Percentiles rank a stretch among this genome's conserved stretches.
Evolutionary conservation across 2,113 vertebrate species (phyloP).

Genomic region (Nerophis lumbriciformis): DNA sequence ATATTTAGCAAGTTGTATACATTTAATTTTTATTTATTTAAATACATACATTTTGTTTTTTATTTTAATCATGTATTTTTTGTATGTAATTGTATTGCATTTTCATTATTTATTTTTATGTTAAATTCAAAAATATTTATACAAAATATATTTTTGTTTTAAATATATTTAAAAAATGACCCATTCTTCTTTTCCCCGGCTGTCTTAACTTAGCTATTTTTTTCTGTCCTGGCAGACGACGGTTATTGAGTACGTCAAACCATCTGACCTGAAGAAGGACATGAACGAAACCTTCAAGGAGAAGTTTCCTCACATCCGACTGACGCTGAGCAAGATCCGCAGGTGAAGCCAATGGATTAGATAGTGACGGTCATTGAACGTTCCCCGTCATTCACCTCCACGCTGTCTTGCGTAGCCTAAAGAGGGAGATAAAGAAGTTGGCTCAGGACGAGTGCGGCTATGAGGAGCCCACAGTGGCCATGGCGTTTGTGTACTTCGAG

Average conservation of each 20-base stretch:
- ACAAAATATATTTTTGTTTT: no score
- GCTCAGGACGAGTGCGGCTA: conserved; percentile 92
- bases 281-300: conserved; percentile 99
- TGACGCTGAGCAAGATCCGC: conserved; percentile 97
- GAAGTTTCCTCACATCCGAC: conserved; percentile 94
- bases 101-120: not conserved
- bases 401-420: conserved; percentile 73
- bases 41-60: not conserved
- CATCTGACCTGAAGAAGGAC: conserved; percentile 98
- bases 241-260: conserved; percentile 96
- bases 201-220: conserved; percentile 25
- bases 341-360: conserved; percentile 71
- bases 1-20: no score
- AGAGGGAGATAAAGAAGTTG: conserved; percentile 93
- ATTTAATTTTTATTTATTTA: no score
- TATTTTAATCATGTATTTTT: not conserved
- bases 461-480: conserved; percentile 93
- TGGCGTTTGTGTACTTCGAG: conserved; percentile 99
- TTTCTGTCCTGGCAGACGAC: conserved; percentile 80
- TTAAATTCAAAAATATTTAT: not conserved
- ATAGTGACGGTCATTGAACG: not conserved
- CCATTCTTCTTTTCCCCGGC: not conserved
- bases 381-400: no score
- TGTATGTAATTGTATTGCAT: not conserved
- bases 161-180: no score